phyloP scores from a whole-genome alignment of 2,113 vertebrate genomes.

The Argyrosomus japonicus region DNA sequence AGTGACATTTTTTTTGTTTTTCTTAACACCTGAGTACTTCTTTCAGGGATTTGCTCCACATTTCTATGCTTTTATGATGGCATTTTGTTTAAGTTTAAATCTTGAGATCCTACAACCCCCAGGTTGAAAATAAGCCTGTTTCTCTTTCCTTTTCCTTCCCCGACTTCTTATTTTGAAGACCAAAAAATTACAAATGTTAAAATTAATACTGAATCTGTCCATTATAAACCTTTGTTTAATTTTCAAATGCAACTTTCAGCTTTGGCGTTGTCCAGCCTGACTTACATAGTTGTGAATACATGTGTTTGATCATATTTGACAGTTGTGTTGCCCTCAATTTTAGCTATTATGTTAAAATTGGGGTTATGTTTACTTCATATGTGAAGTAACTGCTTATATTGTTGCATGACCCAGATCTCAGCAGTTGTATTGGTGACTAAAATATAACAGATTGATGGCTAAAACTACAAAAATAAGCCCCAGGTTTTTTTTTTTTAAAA shows the following conservation, averaged over 20 bases:
- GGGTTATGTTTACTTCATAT: not conserved
- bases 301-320: not conserved
- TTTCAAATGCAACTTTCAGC: not conserved
- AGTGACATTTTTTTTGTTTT: not conserved
- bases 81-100: not conserved
- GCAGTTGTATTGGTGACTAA: not conserved
- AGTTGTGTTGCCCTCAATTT: not conserved
- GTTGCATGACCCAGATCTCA: conserved; percentile 34
- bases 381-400: not conserved
- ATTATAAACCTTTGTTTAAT: not conserved
- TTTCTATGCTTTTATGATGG: not conserved
- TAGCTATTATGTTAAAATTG: not conserved
- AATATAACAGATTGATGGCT: conserved; percentile 16
- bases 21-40: not conserved
- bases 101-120: not conserved
- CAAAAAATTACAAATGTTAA: not conserved
- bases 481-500: not conserved
- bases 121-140: too few species aligned
- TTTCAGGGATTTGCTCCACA: not conserved
- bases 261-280: not conserved
- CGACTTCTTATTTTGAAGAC: not conserved
- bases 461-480: conserved; percentile 27
- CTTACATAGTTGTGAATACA: not conserved
- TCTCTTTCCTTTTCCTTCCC: too few species aligned
- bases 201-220: not conserved